Evolutionary conservation across 1,140 invertebrate genomes (phyloP), one percentile per base, ranked within the genome.

Genomic region (Drosophila melanica): DNA sequence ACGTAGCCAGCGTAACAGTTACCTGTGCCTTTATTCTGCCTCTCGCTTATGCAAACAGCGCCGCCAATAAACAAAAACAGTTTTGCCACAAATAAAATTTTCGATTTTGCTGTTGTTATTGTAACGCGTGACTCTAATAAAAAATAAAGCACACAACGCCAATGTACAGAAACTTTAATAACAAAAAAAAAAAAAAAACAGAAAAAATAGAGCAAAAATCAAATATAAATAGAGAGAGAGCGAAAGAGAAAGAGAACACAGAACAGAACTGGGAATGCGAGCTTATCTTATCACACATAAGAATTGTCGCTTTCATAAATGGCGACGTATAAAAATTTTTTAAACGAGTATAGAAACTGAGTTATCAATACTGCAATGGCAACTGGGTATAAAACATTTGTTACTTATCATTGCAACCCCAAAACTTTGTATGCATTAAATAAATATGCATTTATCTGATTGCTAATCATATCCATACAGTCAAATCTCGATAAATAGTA

Each of bases 301-400:
- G 79, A 89, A 39, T 45, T 86, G 82, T 86, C 68, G 82, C 79
- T 84, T 86, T 86, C 75, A 57, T 86, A 86, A 86, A 89, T 89
- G 76, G 79, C 73, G 84, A 75, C 72, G 68, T 70, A 86, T 77
- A 86, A 86, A 82, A 86, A 67, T 54, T 39, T 27, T 65, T 42
- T 42, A 59, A 18, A 18, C 27, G 14, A 30, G 10, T 53, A 53
- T 59, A 6, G 2, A 33, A 8, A 55, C 55, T 66, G 62, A 50
- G 5, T 45, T 27, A 37, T 18, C 53, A 37, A 20, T 45, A 42
- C 54, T 44, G n/a, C 18, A n/a, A 35, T 64, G 39, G 12, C 35
- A 48, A 35, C 35, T 33, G 20, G n/a, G 12, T 18, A 37, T 4
- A 14, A 54, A 64, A 42, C 55, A 53, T 50, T 47, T 54, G 12